A percentile compares a stretch with the other conserved stretches of the same genome.
These are phyloP conservation scores for Scaptodrosophila latifasciaeformis DNA, from an alignment of 2,888 invertebrate genomes.

Conservation along the genomic window DNA sequence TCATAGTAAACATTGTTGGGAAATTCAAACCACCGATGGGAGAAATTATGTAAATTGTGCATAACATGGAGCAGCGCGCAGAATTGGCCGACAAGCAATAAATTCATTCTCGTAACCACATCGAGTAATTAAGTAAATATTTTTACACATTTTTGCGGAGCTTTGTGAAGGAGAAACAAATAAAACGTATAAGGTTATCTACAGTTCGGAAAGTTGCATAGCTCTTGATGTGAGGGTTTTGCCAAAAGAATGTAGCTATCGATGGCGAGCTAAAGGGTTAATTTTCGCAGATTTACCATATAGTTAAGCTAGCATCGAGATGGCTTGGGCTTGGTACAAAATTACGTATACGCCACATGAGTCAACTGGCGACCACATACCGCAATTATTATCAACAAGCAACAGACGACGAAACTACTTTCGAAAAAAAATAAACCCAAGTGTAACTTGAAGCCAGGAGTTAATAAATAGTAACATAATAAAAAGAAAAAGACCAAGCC, in stretches of 20 bases:
- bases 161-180: not conserved
- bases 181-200: not conserved
- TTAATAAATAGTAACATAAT: slow-evolving; percentile 27
- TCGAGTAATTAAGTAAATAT: slow-evolving; percentile 46
- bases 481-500: slow-evolving; percentile 16
- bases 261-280: too few species aligned
- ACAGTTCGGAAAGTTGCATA: slow-evolving; percentile 22
- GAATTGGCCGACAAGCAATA: too few species aligned
- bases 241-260: not conserved
- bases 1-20: too few species aligned
- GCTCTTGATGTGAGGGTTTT: slow-evolving; percentile 23
- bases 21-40: too few species aligned
- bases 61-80: slow-evolving; percentile 32
- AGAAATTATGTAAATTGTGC: slow-evolving; percentile 36
- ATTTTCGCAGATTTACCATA: slow-evolving; percentile 38
- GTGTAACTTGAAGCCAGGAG: not conserved
- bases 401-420: not conserved
- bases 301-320: slow-evolving; percentile 43
- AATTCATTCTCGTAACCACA: slow-evolving; percentile 34
- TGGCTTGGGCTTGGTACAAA: slow-evolving; percentile 20
- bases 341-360: slow-evolving; percentile 41
- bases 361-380: not conserved
- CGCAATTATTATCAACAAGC: slow-evolving; percentile 4
- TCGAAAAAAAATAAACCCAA: not conserved
- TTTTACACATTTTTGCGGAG: slow-evolving; percentile 25